phyloP scores from a whole-genome alignment of 2,113 vertebrate genomes.

The Tachysurus vachellii region DNA sequence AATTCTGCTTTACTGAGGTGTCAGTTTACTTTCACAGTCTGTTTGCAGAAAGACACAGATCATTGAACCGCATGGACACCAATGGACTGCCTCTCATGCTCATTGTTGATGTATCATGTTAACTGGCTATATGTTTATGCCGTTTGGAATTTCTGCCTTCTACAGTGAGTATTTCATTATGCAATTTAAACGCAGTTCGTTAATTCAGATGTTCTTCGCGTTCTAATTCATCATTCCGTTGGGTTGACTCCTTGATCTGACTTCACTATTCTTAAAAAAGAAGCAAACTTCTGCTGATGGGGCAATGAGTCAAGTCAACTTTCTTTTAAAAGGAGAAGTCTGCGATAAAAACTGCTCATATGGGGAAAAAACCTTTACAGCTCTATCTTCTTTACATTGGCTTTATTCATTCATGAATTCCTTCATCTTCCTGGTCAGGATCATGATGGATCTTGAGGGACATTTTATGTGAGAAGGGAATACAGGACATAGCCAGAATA shows the following conservation, averaged over 20 bases:
- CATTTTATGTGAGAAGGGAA: not conserved
- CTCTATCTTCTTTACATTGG: not conserved
- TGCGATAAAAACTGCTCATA: not conserved
- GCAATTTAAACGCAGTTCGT: too few relatives aligned
- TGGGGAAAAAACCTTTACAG: not conserved
- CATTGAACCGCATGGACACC: not conserved
- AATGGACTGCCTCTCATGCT: not conserved
- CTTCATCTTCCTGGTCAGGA: too few relatives aligned
- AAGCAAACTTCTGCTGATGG: not conserved
- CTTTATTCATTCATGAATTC: not conserved
- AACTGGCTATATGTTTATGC: not conserved
- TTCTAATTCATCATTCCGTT: not conserved
- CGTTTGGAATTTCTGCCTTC: not conserved
- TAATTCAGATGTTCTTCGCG: too few relatives aligned
- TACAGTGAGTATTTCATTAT: constrained; percentile 13
- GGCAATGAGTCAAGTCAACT: not conserved
- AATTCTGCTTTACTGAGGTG: not conserved
- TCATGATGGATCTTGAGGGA: not conserved
- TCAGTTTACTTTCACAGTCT: not conserved
- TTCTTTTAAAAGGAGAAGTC: constrained; percentile 28
- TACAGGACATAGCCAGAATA: too few relatives aligned
- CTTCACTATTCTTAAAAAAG: not conserved
- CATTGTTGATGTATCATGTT: not conserved
- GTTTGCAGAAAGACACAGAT: too few relatives aligned
- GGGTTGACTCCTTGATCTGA: not conserved